These are phyloP conservation scores for Caenorhabditis sp. DNA, from an alignment of 2,888 invertebrate species.

Conservation along the genomic window DNA sequence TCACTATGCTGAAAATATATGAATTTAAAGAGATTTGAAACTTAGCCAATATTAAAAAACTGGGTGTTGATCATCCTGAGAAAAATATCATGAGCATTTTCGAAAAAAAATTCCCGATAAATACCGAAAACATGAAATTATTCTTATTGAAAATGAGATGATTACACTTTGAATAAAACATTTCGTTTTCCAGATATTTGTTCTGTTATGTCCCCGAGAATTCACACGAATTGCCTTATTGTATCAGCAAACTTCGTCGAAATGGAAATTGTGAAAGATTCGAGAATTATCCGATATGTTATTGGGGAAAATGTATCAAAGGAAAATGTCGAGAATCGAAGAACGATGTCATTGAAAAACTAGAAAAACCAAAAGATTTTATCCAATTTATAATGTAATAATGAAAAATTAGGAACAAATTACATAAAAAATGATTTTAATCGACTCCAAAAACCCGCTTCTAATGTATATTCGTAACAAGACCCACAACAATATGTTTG, in stretches of 20 bases:
- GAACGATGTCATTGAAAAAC: neutral
- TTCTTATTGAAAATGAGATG: too few species aligned
- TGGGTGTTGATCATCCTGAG: too few species aligned
- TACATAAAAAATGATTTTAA: neutral
- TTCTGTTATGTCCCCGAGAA: conserved; percentile 60
- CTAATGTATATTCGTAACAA: conserved; percentile 3
- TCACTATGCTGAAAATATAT: too few species aligned
- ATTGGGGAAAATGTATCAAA: conserved; percentile 55
- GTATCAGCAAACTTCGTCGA: conserved; percentile 61
- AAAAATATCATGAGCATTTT: too few species aligned
- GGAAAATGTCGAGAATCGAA: conserved; percentile 43
- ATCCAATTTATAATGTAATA: conserved; percentile 29
- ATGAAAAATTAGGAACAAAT: neutral
- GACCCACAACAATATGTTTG: conserved; percentile 26
- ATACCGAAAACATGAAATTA: too few species aligned
- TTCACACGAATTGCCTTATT: conserved; percentile 39
- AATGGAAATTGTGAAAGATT: conserved; percentile 67
- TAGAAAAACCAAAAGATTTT: conserved; percentile 7
- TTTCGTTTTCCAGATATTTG: conserved; percentile 59
- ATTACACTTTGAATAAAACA: too few species aligned
- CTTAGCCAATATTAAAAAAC: too few species aligned
- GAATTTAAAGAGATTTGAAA: too few species aligned
- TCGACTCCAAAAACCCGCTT: neutral
- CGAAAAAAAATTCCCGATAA: too few species aligned
- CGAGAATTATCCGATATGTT: conserved; percentile 59